These are phyloP conservation scores for Mohoua ochrocephala DNA, from an alignment of 2,113 vertebrate species.

Conservation along the genomic window DNA sequence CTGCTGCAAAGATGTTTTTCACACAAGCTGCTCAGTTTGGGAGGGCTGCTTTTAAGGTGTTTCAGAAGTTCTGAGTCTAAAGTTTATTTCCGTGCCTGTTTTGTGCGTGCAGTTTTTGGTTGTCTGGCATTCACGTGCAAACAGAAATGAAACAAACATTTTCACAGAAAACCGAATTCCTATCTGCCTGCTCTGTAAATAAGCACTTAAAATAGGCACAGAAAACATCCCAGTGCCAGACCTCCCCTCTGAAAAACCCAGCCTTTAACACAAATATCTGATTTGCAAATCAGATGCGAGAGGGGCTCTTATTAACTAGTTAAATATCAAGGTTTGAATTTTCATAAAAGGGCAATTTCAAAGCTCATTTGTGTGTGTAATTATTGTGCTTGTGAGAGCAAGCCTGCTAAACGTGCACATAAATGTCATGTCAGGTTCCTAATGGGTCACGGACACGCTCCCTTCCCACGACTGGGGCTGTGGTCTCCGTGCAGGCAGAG, in stretches of 20 bases:
- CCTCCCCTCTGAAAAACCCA: neutral
- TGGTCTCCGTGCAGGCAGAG: neutral
- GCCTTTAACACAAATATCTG: neutral
- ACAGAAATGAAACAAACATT: neutral
- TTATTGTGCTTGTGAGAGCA: slow-evolving; percentile 34
- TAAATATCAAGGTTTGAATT: slow-evolving; percentile 58
- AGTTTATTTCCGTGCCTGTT: neutral
- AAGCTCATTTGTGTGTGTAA: slow-evolving; percentile 56
- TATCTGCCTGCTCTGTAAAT: neutral
- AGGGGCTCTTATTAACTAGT: slow-evolving; percentile 20
- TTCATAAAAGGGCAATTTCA: slow-evolving; percentile 62
- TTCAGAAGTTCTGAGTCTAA: neutral
- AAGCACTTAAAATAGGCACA: neutral
- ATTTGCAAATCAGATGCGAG: slow-evolving; percentile 23
- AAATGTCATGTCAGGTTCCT: slow-evolving; percentile 30
- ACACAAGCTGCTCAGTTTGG: neutral
- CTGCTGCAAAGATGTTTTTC: neutral
- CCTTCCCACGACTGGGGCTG: neutral
- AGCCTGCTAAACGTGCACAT: neutral
- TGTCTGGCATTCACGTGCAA: rapidly evolving
- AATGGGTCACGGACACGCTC: slow-evolving; percentile 6
- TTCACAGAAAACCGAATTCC: neutral
- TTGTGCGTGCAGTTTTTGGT: too few relatives aligned
- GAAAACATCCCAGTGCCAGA: neutral
- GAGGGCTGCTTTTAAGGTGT: neutral